Percentiles rank a stretch among this genome's conserved stretches.
These are phyloP conservation scores for Ascaphus truei DNA, from an alignment of 2,113 vertebrate species.

Conservation along the genomic window DNA sequence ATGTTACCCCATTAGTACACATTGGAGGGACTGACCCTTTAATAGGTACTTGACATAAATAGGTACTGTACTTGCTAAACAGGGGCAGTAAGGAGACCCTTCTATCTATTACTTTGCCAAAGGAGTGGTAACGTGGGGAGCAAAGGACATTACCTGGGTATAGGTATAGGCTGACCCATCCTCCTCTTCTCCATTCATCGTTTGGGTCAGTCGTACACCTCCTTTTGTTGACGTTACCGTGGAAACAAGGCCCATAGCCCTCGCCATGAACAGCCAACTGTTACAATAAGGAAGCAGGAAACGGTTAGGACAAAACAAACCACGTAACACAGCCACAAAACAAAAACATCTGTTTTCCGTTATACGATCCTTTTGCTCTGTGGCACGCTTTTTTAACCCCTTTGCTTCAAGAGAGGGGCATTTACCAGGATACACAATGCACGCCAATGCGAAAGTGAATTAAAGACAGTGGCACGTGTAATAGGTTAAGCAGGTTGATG, in stretches of 20 bases:
- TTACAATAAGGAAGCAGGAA: conserved; percentile 5
- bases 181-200: not conserved
- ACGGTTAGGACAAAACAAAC: not conserved
- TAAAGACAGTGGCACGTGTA: no score
- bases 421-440: no score
- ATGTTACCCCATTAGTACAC: no score
- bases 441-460: no score
- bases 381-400: not conserved
- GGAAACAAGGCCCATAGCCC: not conserved
- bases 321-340: no score
- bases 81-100: no score
- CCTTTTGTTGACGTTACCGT: conserved; percentile 9
- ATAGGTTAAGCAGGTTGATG: no score
- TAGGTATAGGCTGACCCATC: not conserved
- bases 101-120: no score
- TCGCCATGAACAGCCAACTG: not conserved
- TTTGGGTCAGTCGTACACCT: not conserved
- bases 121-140: no score
- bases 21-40: no score
- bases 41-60: no score
- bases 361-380: not conserved
- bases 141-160: not conserved
- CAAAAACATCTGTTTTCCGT: conserved; percentile 10
- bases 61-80: no score
- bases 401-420: not conserved